phyloP scores from a whole-genome alignment of 1,140 invertebrate genomes.

The Hirudo medicinalis region DNA sequence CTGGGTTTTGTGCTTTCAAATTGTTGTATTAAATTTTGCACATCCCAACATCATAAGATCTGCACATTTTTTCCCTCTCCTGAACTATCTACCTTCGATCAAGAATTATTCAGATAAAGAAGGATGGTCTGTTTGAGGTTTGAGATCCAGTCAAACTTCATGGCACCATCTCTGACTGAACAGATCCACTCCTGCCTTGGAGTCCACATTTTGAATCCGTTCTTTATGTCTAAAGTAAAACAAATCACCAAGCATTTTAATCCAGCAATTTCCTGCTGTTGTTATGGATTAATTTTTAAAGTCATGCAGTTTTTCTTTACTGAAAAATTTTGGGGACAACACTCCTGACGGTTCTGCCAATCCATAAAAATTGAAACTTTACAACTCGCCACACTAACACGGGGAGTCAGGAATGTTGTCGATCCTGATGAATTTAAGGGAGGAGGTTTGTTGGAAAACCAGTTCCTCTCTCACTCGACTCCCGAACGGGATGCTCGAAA shows the following conservation, averaged over 20 bases:
- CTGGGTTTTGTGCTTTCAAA: too few species aligned
- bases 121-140: background rate
- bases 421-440: background rate
- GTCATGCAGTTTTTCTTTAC: too few species aligned
- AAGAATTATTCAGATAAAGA: too few species aligned
- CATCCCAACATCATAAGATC: too few species aligned
- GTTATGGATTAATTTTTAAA: too few species aligned
- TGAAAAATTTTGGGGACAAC: too few species aligned
- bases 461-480: background rate
- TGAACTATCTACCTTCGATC: too few species aligned
- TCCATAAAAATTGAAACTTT: background rate
- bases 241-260: background rate
- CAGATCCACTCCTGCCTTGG: background rate
- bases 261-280: too few species aligned
- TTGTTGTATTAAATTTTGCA: too few species aligned
- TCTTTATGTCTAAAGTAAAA: background rate
- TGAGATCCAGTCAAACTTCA: background rate
- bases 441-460: background rate
- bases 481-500: background rate
- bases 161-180: background rate
- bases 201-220: conserved; percentile 7
- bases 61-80: too few species aligned
- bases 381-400: background rate
- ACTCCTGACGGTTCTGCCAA: background rate
- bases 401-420: background rate